Percentiles rank a stretch among this genome's conserved stretches.
phyloP scores from a whole-genome alignment of 2,888 invertebrate genomes.

The Saturnia japonica region DNA sequence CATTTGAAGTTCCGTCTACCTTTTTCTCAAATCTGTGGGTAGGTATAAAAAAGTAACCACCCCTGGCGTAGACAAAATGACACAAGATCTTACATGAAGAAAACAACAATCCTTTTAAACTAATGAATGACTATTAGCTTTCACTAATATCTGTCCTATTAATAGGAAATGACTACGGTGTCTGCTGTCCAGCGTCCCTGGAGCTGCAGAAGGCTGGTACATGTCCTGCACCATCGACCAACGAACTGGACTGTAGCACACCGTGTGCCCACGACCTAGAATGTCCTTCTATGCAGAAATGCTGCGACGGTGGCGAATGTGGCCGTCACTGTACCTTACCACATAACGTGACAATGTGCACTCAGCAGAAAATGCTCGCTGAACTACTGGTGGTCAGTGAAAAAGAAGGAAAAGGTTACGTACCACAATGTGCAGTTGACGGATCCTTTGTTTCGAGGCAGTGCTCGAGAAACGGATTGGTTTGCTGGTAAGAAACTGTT shows the following conservation, averaged over 20 bases:
- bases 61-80: no score
- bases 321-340: constrained; percentile 88
- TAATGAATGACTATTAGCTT: background rate
- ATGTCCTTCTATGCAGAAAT: constrained; percentile 91
- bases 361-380: constrained; percentile 89
- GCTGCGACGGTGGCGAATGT: constrained; percentile 88
- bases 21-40: no score
- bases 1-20: no score
- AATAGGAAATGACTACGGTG: constrained; percentile 91
- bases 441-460: constrained; percentile 89
- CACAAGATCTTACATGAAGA: no score
- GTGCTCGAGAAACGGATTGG: constrained; percentile 91
- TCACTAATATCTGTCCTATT: background rate
- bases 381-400: constrained; percentile 90
- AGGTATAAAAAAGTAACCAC: no score
- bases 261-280: constrained; percentile 90
- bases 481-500: constrained; percentile 85
- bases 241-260: constrained; percentile 81
- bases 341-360: constrained; percentile 89
- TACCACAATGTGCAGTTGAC: constrained; percentile 88
- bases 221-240: constrained; percentile 83
- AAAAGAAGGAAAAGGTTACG: constrained; percentile 90
- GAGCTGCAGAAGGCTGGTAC: constrained; percentile 89
- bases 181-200: constrained; percentile 91
- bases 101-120: background rate